Evolutionary conservation across 2,797 vertebrate genomes (phyloP).

Genomic region (Gambelia wislizenii): DNA sequence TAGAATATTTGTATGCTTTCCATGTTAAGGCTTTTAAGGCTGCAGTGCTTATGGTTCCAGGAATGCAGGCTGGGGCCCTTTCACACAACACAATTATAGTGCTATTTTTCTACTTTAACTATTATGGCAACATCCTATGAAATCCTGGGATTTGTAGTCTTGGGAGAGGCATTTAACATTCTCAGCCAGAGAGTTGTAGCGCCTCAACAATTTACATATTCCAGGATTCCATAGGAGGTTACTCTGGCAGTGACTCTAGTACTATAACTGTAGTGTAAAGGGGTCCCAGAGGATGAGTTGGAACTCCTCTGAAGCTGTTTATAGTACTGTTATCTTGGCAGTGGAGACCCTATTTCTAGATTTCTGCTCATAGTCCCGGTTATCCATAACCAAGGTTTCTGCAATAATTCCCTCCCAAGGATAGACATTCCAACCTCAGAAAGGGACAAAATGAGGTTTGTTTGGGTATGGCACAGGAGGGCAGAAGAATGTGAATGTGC

Average conservation of each 20-base stretch:
- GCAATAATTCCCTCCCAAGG: neutral
- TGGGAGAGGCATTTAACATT: too few species aligned
- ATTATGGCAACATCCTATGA: too few species aligned
- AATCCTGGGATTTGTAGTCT: too few species aligned
- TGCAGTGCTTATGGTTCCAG: too few species aligned
- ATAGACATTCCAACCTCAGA: neutral
- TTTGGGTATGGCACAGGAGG: neutral
- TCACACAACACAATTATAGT: too few species aligned
- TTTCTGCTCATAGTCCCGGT: neutral
- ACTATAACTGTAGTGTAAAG: too few species aligned
- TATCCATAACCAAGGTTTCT: neutral
- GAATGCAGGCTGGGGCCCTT: too few species aligned
- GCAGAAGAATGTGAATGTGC: neutral
- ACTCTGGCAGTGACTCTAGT: too few species aligned
- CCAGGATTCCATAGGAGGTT: too few species aligned
- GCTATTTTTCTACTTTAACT: too few species aligned
- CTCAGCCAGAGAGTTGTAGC: too few species aligned
- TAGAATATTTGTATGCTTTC: neutral
- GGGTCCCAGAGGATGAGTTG: neutral
- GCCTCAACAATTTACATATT: too few species aligned
- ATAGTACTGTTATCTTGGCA: neutral
- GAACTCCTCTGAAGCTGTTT: neutral
- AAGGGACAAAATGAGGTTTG: neutral
- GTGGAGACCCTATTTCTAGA: neutral
- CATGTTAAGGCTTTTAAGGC: fast-evolving